Base-by-base conservation (phyloP, 2,888 invertebrate genomes). In the Ashinkailepas kermadecensis region DNA sequence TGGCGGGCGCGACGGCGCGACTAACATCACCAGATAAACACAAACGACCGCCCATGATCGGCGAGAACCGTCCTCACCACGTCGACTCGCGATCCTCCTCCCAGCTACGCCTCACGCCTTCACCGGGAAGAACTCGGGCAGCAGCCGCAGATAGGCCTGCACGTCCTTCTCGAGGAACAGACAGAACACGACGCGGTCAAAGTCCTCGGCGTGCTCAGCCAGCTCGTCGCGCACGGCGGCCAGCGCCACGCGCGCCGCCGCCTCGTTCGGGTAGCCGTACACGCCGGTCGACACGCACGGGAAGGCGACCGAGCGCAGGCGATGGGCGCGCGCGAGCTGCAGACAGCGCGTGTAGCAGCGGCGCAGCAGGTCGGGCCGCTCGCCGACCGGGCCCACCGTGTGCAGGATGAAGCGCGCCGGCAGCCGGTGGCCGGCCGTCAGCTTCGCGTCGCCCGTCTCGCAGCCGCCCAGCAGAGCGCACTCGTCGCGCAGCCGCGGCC, bases 201-300 rank as follows among this genome's bases (percentile, higher is more conserved):
- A 87, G 89, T 90, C 78, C 15, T 82, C 65, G 11, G 13, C 54
- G 70, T 83, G 39, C 0, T 58, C n/a, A 39, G 81, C 82, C 64
- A 95, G 88, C 86, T 91, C 92, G 82, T 90, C 89, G 84, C 94
- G 89, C 0, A 93, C 91, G 0, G 92, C 91, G 56, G 88, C 87
- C 12, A 93, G 86, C 7, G 94, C 95, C 9, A 95, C 91, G 85
- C 92, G 91, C 0, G 94, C 93, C 0, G 96, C 96, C 64, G 91
- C 88, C 83, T 91, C 90, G 86, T 92, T 92, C 0, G 95, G 95
- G 87, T 95, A 96, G 0, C 94, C 94, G 87, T 94, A 96, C 83
- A 96, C 90, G n/a, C 96, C 96, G 9, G 96, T 96, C 0, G 95
- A 94, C 86, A 96, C 94, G 86, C 96, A 96, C 0, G 95, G 95